Percentiles rank a stretch among this genome's conserved stretches.
Evolutionary conservation across 2,888 invertebrate genomes (phyloP).

Genomic region (Drosophila flavopinicola): DNA sequence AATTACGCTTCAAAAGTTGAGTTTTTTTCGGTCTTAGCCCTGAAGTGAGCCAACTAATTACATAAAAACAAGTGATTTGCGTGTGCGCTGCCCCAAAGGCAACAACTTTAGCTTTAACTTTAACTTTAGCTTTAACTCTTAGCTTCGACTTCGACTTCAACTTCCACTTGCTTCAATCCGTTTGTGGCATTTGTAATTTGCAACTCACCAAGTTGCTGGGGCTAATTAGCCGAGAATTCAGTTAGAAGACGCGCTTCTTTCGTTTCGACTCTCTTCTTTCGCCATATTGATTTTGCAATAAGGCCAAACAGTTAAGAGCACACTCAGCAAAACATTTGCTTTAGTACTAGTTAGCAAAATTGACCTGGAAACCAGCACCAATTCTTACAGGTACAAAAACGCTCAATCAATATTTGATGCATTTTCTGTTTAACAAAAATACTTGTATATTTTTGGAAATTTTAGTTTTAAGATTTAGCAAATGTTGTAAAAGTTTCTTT

Average conservation of each 20-base stretch:
- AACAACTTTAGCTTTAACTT: constrained; percentile 18
- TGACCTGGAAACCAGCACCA: too few species aligned
- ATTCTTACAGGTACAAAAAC: too few species aligned
- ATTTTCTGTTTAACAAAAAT: too few species aligned
- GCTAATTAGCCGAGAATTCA: constrained; percentile 67
- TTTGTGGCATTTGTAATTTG: constrained; percentile 65
- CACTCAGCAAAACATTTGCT: neutral
- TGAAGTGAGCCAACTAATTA: constrained; percentile 58
- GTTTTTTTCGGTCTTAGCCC: constrained; percentile 21
- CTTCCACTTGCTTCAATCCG: constrained; percentile 32
- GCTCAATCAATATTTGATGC: too few species aligned
- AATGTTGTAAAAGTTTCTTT: too few species aligned
- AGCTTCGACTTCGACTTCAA: constrained; percentile 22
- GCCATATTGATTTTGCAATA: constrained; percentile 62
- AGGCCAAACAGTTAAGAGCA: neutral
- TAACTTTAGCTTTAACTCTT: constrained; percentile 11
- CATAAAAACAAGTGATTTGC: constrained; percentile 76
- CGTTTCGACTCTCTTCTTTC: constrained; percentile 7
- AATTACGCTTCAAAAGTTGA: constrained; percentile 69
- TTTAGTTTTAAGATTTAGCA: too few species aligned
- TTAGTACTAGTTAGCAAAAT: too few species aligned
- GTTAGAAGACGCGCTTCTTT: constrained; percentile 31
- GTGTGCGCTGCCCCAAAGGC: constrained; percentile 55
- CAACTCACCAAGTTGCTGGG: constrained; percentile 69
- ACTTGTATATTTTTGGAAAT: too few species aligned